Evolutionary conservation across 2,888 invertebrate species (phyloP).

Genomic region (Gandaritis pyraliata): DNA sequence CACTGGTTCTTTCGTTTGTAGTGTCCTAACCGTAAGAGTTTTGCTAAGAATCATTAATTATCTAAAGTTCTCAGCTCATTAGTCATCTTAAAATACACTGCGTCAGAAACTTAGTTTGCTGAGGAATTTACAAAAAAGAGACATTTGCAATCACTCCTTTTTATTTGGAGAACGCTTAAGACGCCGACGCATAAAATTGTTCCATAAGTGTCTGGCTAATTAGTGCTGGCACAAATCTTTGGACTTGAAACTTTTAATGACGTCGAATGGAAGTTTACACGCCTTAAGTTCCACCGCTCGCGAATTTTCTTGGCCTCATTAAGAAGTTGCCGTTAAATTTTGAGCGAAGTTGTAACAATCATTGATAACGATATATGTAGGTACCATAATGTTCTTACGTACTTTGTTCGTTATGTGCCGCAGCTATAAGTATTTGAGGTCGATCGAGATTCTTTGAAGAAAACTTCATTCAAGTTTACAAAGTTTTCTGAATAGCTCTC

Average conservation of each 20-base stretch:
- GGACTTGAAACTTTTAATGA: slow-evolving; percentile 79
- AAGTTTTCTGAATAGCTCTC: neutral
- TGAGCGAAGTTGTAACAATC: slow-evolving; percentile 66
- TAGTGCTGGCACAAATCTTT: slow-evolving; percentile 81
- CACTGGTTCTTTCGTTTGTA: too few relatives aligned
- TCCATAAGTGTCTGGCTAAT: slow-evolving; percentile 75
- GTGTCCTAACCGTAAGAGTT: too few relatives aligned
- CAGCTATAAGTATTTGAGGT: slow-evolving; percentile 4
- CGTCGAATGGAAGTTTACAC: slow-evolving; percentile 81
- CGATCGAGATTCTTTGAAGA: slow-evolving; percentile 11
- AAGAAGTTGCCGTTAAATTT: slow-evolving; percentile 73
- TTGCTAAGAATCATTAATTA: neutral
- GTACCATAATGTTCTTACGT: slow-evolving; percentile 36
- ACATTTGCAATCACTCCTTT: slow-evolving; percentile 40
- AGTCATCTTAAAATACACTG: slow-evolving; percentile 25
- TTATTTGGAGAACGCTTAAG: slow-evolving; percentile 50
- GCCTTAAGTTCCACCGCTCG: slow-evolving; percentile 72
- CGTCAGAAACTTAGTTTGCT: slow-evolving; percentile 30
- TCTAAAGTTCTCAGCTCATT: slow-evolving; percentile 22
- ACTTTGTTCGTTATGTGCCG: slow-evolving; percentile 10
- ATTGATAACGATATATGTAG: slow-evolving; percentile 68
- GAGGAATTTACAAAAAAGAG: slow-evolving; percentile 27
- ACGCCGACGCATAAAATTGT: slow-evolving; percentile 50
- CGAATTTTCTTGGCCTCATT: slow-evolving; percentile 80
- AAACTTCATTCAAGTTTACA: neutral